phyloP scores from a whole-genome alignment of 2,888 invertebrate species.

The Xestia rhomboidea region DNA sequence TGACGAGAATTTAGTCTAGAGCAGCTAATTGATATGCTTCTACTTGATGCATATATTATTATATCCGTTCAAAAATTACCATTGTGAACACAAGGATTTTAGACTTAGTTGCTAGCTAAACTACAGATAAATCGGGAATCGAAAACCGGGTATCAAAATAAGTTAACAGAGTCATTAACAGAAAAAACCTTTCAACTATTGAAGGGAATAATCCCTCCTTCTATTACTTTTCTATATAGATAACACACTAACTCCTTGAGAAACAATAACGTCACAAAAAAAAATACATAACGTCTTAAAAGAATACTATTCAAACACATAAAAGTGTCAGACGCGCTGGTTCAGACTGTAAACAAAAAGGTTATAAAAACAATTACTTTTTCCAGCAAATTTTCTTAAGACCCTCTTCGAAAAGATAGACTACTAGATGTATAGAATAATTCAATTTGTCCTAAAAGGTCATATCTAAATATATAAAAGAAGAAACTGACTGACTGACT shows the following conservation, averaged over 20 bases:
- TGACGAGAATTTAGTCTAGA: conserved; percentile 14
- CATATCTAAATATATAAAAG: too few relatives aligned
- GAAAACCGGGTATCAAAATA: background rate
- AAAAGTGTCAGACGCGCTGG: background rate
- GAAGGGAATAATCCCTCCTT: background rate
- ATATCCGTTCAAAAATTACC: background rate
- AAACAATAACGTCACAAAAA: background rate
- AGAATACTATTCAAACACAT: conserved; percentile 8
- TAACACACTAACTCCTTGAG: background rate
- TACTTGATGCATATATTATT: background rate
- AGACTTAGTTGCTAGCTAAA: background rate
- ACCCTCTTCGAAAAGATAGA: conserved; percentile 28
- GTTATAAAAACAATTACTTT: conserved; percentile 22
- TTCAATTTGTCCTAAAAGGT: conserved; percentile 31
- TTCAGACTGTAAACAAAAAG: conserved; percentile 10
- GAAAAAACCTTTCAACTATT: background rate
- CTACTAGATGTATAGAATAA: conserved; percentile 20
- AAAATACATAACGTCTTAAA: conserved; percentile 1
- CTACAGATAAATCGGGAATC: background rate
- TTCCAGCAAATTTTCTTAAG: conserved; percentile 12
- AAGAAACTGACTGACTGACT: too few relatives aligned
- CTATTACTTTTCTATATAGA: background rate
- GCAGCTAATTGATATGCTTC: conserved; percentile 22
- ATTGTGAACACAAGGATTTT: background rate
- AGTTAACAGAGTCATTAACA: background rate